phyloP scores from a whole-genome alignment of 2,113 vertebrate species.

The Progne subis region DNA sequence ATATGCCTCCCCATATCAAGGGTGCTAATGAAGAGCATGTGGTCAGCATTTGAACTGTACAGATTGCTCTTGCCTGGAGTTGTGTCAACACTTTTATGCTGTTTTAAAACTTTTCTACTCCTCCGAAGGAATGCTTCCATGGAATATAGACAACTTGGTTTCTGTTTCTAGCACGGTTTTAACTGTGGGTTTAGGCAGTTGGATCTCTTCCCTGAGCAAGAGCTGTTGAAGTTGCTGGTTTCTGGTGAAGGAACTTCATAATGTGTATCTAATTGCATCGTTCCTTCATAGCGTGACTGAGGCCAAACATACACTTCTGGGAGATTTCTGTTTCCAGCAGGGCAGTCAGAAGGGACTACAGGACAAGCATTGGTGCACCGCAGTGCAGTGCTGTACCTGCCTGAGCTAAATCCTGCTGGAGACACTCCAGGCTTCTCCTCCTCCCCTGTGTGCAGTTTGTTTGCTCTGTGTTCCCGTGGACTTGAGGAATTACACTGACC shows the following conservation, averaged over 20 bases:
- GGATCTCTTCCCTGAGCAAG: not conserved
- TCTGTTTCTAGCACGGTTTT: not conserved
- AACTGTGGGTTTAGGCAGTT: not conserved
- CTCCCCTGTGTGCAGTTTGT: not conserved
- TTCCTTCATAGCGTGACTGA: not conserved
- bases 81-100: not conserved
- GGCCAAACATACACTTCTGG: fast-evolving
- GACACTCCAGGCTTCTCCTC: not conserved
- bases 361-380: not conserved
- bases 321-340: not conserved
- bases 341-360: not conserved
- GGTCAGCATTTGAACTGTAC: not conserved
- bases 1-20: not conserved
- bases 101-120: not conserved
- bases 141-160: not conserved
- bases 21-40: not conserved
- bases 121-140: not conserved
- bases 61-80: not conserved
- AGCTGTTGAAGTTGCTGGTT: not conserved
- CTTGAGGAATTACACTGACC: not conserved
- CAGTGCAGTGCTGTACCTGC: not conserved
- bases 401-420: not conserved
- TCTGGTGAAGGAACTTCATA: not conserved
- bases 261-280: not conserved
- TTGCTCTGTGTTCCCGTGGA: not conserved